Base-by-base conservation (phyloP, 2,113 vertebrate genomes). In the Mus pahari region DNA sequence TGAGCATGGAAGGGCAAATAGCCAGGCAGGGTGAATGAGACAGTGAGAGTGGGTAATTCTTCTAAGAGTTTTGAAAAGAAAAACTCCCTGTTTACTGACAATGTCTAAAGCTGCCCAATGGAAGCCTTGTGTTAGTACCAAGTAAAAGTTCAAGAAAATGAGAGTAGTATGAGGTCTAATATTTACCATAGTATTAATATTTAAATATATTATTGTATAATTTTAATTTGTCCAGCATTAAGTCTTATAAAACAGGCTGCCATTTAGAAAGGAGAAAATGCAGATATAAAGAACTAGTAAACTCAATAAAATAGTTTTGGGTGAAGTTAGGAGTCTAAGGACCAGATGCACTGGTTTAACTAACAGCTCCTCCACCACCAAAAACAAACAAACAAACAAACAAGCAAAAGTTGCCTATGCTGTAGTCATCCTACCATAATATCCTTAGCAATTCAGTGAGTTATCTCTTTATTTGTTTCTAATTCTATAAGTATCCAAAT, bases 391-490 rank as follows among this genome's bases (percentile, higher is more conserved):
- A 20, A 28, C 14, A 13, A 64, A 28, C 20, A 26, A 66, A 66
- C 70, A 24, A 9, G 62, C 6, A 33, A 86, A 95, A 78, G n/a
- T 93, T 58, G 42, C 45, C 50, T 50, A 78, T 16, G 26, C 86
- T 33, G 20, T 68, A 48, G 26, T 48, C 84, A 73, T 93, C 48
- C 77, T 96, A 4, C 16, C 81, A 17, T 77, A 60, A 60, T 89
- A 24, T 70, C 70, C 22, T 24, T 26, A 19, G 8, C 64, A 94
- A 95, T 86, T 92, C 6, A 75, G 60, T 22, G 84, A 62, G 87
- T 71, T 92, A 60, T 86, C 75, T 94, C 81, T 92, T 90, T 17
- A 42, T 77, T 89, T 81, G 45, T 88, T 95, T 95, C 83, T 88
- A 77, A 92, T 87, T 81, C 83, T 82, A 84, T 73, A 73, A 90